Conservation (phyloP, 2,888 invertebrate genomes). For the Diarsia rubi region DNA sequence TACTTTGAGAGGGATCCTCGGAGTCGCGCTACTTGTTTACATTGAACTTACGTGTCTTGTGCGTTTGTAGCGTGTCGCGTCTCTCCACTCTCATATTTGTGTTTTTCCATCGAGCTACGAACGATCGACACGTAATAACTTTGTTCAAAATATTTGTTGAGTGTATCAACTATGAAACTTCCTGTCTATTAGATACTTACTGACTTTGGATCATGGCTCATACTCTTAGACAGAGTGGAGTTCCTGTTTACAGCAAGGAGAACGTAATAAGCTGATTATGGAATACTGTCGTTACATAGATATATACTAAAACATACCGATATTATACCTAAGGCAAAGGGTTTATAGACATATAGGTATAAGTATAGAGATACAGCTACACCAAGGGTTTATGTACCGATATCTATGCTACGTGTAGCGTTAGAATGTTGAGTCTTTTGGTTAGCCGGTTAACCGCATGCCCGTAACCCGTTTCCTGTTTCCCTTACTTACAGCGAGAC, state of each 20-base stretch:
- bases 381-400: neutral
- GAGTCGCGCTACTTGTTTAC: constrained; percentile 77
- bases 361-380: neutral
- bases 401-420: constrained; percentile 10
- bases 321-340: neutral
- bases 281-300: too few relatives aligned
- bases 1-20: constrained; percentile 77
- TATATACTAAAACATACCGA: neutral
- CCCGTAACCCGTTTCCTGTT: constrained; percentile 46
- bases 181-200: neutral
- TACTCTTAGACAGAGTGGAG: neutral
- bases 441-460: constrained; percentile 59
- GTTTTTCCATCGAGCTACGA: constrained; percentile 28
- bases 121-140: constrained; percentile 18
- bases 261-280: neutral
- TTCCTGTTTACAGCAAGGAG: neutral
- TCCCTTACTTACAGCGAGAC: constrained; percentile 32
- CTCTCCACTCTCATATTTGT: constrained; percentile 31
- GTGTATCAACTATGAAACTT: neutral
- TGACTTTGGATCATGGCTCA: neutral
- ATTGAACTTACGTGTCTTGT: constrained; percentile 67
- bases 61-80: constrained; percentile 33
- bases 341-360: neutral
- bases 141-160: constrained; percentile 21
- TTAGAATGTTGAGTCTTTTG: constrained; percentile 46